Percentiles rank a stretch among this genome's conserved stretches.
phyloP scores from a whole-genome alignment of 2,113 vertebrate genomes.

The Synodontis membranacea region DNA sequence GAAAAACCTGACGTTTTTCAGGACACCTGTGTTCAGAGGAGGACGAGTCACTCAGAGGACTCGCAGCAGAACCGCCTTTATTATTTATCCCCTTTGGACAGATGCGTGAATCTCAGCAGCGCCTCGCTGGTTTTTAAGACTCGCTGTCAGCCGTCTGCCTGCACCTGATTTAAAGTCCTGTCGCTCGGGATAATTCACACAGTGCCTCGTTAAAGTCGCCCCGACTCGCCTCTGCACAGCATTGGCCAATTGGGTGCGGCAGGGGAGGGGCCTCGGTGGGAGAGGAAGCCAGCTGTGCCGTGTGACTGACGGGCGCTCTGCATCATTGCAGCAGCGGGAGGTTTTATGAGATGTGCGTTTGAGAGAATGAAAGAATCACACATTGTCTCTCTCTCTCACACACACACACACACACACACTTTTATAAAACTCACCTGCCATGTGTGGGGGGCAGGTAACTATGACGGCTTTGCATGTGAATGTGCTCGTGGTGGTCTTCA shows the following conservation, averaged over 20 bases:
- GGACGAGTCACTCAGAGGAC: conserved; percentile 43
- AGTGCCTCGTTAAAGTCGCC: conserved; percentile 62
- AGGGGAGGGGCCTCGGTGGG: neutral
- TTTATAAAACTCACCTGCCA: conserved; percentile 69
- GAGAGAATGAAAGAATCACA: neutral
- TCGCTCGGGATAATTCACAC: conserved; percentile 70
- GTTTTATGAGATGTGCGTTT: conserved; percentile 30
- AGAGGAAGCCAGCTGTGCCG: neutral
- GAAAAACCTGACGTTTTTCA: neutral
- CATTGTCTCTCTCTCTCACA: neutral
- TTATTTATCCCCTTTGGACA: conserved; percentile 55
- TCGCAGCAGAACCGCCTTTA: conserved; percentile 42
- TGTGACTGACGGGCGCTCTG: conserved; percentile 39
- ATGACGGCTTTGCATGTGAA: conserved; percentile 70
- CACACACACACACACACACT: conserved; percentile 19
- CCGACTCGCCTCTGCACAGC: conserved; percentile 1
- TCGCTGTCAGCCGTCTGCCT: conserved; percentile 54
- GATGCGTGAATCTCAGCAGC: conserved; percentile 57
- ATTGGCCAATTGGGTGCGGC: conserved; percentile 17
- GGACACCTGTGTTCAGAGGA: conserved; percentile 30
- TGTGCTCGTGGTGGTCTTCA: conserved; percentile 58
- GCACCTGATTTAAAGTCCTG: conserved; percentile 64
- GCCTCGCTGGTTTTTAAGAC: conserved; percentile 58
- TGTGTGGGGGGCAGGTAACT: conserved; percentile 73
- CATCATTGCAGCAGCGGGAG: conserved; percentile 35